A percentile compares a stretch with the other conserved stretches of the same genome.
These are phyloP conservation scores for Formicarius rufipectus DNA, from an alignment of 2,113 vertebrate species.

Conservation along the genomic window DNA sequence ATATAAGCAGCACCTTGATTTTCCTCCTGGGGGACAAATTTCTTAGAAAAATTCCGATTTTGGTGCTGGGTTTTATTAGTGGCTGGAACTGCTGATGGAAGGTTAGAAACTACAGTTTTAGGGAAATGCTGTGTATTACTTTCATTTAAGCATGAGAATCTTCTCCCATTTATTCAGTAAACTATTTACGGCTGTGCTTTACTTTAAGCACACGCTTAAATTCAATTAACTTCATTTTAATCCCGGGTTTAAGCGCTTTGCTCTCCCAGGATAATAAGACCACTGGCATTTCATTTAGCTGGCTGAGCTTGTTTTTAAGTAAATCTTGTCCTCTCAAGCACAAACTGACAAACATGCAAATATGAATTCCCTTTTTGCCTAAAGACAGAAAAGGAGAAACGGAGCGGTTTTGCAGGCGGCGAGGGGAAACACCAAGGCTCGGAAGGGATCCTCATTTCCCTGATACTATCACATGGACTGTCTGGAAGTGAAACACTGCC, in stretches of 20 bases:
- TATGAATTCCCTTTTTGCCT: slow-evolving; percentile 45
- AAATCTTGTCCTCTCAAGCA: slow-evolving; percentile 23
- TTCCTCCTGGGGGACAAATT: background rate
- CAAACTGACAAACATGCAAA: slow-evolving; percentile 61
- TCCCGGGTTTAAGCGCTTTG: slow-evolving; percentile 42
- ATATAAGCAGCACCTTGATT: background rate
- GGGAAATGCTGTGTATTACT: background rate
- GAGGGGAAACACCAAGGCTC: slow-evolving; percentile 55
- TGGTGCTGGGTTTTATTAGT: background rate
- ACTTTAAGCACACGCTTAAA: slow-evolving; percentile 6
- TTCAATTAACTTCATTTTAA: slow-evolving; percentile 58
- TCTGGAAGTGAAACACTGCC: slow-evolving; percentile 36
- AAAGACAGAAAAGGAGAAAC: slow-evolving; percentile 58
- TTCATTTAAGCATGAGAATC: background rate
- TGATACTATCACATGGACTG: slow-evolving; percentile 60
- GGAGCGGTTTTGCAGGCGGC: background rate
- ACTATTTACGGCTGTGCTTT: slow-evolving; percentile 16
- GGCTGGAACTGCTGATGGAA: background rate
- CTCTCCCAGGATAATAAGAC: slow-evolving; percentile 18
- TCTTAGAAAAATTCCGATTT: background rate
- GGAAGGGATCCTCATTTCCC: slow-evolving; percentile 44
- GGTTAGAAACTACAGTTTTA: background rate
- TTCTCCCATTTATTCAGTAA: background rate
- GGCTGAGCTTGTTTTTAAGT: slow-evolving; percentile 65
- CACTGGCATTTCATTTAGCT: slow-evolving; percentile 49